Evolutionary conservation across 2,888 invertebrate species (phyloP), one percentile per base, ranked within the genome.

Genomic region (Cryptops parisi): DNA sequence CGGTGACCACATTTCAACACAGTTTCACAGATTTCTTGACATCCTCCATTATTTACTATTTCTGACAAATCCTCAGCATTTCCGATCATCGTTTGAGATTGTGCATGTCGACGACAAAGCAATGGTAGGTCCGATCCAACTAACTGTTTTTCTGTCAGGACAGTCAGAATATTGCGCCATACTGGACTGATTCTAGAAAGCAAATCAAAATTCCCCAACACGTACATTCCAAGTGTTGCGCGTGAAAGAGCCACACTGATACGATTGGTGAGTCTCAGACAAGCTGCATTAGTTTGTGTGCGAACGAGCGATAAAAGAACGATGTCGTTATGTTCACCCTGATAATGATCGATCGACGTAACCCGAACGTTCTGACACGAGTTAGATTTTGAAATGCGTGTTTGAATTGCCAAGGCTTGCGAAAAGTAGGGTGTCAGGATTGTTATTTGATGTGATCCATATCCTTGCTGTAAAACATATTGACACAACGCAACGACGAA

Each of bases 161-260:
- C 33, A 33, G 33, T 33, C 33, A 9, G 6, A 9, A 33, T 9
- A 33, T 25, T 23, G 2, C 51, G 15, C 51, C 51, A 51, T 3
- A 44, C 23, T 2, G 41, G 26, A 26, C 43, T 43, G 9, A 43
- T 41, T 9, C 27, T 26, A 6, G 51, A 25, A 9, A 70, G 58
- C 33, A 62, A 62, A 9, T 60, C 59, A 57, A 69, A 64, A 55
- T 86, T 84, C 1, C 86, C 87, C 60, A 82, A 77, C 4, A 84
- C 77, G 64, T 79, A 86, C 46, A 87, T 74, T 1, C 80, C 82
- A 62, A 74, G 72, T 63, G 75, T 76, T 0, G 81, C 87, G 60
- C 87, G 71, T 0, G 86, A 85, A 1, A 87, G 67, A 1, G 84
- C 82, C 1, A 86, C 85, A 63, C 84, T 83, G 43, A 84, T 77